Evolutionary conservation across 2,113 vertebrate genomes (phyloP).

Genomic region (Etia nguti): DNA sequence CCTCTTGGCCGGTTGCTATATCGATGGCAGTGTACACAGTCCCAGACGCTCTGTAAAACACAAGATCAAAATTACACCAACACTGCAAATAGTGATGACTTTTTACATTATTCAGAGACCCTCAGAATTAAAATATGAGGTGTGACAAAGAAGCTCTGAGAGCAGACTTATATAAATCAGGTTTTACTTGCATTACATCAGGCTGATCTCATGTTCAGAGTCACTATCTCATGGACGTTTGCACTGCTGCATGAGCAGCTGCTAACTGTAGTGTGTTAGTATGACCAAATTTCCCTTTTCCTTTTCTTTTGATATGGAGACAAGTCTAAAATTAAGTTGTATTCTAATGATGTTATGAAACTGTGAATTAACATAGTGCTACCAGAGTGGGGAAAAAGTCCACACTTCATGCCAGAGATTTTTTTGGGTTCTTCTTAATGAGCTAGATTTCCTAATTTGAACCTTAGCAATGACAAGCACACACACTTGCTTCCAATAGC

Average conservation of each 20-base stretch:
- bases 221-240: not conserved
- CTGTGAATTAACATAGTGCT: not conserved
- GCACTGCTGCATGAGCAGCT: not conserved
- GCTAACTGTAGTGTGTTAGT: not conserved
- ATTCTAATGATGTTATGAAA: not conserved
- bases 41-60: slow-evolving; percentile 86
- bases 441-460: not conserved
- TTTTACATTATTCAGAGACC: not conserved
- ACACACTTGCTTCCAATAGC: not conserved
- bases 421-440: not conserved
- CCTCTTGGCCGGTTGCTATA: slow-evolving; percentile 96
- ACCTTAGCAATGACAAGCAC: not conserved
- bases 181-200: not conserved
- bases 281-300: not conserved
- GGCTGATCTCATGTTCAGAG: not conserved
- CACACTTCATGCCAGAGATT: not conserved
- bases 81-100: not conserved
- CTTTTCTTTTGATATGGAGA: not conserved
- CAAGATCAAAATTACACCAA: slow-evolving; percentile 29
- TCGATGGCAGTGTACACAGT: slow-evolving; percentile 98
- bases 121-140: not conserved
- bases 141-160: not conserved
- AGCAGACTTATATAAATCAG: not conserved
- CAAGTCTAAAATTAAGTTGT: not conserved
- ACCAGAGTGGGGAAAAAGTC: not conserved